Base-by-base conservation (phyloP, 2,797 vertebrate genomes). In the Tapirus indicus region DNA sequence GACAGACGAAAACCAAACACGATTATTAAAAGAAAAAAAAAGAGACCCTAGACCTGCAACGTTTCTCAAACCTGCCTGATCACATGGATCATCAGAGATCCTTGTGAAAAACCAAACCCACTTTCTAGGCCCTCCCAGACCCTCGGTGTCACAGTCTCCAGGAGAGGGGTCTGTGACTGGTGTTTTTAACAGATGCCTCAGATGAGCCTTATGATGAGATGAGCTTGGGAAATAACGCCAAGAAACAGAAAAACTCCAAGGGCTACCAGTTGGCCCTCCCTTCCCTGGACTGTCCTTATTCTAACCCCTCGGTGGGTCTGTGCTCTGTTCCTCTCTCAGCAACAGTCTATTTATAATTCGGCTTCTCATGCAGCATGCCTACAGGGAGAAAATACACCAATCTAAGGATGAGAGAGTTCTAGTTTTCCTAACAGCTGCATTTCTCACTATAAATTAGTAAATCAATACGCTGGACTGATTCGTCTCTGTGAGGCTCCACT, bases 321-420 rank as follows among this genome's bases (percentile, higher is more conserved):
- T 49, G 68, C 41, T 80, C 82, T 93, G 58, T 58, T 94, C 71
- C 75, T 64, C 69, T 75, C 68, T 69, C 60, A 96, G 64, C 93
- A 87, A 87, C 20, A 62, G 54, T 85, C 95, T 97, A 85, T 88
- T 96, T 97, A 96, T 97, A 95, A 92, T 69, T n/a, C 77, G 78
- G 93, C 77, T 69, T 95, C 71, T 54, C 83, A 71, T 29, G 86
- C 64, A 90, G 54, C 47, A 78, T 66, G 72, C 68, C 77, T 71
- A 71, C 58, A 17, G 71, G 66, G 66, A 58, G 29, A 92, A 94
- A 96, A 89, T 44, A 47, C 1, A 68, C 25, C 49, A 21, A 27
- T 41, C 91, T 52, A 44, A 88, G 52, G 52, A 64, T 16, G 20
- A 49, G 13, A 75, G 75, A 77, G 60, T 20, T 82, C 88, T 62